These are phyloP conservation scores for Polyploca ridens DNA, from an alignment of 2,888 invertebrate genomes.

Conservation along the genomic window DNA sequence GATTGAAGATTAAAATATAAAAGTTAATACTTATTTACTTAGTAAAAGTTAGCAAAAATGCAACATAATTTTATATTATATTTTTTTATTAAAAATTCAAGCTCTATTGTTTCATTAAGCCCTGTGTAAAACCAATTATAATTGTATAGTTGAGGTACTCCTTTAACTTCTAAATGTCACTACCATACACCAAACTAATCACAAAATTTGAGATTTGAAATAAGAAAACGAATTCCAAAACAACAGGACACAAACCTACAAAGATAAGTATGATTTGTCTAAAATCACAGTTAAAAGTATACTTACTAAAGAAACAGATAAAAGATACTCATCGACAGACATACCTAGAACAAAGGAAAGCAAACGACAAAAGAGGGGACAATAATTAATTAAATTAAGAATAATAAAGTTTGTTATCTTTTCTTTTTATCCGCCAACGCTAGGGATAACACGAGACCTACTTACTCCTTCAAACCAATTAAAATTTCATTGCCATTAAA, in stretches of 20 bases:
- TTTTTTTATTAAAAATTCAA: no score
- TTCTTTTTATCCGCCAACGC: conserved; percentile 52
- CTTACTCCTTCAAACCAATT: conserved; percentile 49
- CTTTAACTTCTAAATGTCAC: neutral
- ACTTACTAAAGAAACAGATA: conserved; percentile 39
- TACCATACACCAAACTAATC: neutral
- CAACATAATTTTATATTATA: no score
- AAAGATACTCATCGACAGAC: conserved; percentile 54
- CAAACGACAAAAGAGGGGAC: conserved; percentile 42
- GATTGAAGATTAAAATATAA: neutral
- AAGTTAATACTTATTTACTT: neutral
- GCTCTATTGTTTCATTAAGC: no score
- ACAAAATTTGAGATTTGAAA: no score
- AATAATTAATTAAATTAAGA: conserved; percentile 69
- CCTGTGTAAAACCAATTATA: no score
- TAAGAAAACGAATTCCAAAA: neutral
- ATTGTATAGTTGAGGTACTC: no score
- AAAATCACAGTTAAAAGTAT: neutral
- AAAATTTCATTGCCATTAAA: conserved; percentile 38
- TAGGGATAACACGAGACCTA: conserved; percentile 38
- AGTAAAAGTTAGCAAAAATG: neutral
- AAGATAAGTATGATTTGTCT: neutral
- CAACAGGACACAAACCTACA: neutral
- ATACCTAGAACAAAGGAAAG: conserved; percentile 41
- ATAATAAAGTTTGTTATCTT: conserved; percentile 61